These are phyloP conservation scores for Pterocles burchelli DNA, from an alignment of 2,113 vertebrate genomes.

Conservation along the genomic window DNA sequence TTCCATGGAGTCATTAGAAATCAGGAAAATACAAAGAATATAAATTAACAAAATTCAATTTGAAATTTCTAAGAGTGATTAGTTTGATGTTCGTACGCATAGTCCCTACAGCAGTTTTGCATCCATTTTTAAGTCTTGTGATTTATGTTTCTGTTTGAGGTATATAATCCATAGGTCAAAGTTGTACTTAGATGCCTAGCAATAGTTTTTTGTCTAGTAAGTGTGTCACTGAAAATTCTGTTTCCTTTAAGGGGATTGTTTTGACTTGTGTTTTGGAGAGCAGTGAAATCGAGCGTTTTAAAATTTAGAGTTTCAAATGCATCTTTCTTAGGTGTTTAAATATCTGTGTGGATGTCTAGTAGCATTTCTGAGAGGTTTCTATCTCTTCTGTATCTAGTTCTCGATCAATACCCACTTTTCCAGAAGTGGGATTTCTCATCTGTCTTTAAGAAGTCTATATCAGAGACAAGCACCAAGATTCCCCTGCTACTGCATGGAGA, in stretches of 20 bases:
- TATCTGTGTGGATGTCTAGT: not conserved
- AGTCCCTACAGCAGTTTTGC: not conserved
- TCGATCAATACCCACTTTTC: not conserved
- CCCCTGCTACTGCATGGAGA: not conserved
- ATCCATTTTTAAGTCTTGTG: not conserved
- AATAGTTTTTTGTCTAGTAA: not conserved
- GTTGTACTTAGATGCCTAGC: not conserved
- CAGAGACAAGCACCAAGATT: not conserved
- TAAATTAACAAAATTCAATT: not conserved
- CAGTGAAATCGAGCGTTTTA: not conserved
- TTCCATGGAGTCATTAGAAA: not conserved
- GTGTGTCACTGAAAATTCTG: not conserved
- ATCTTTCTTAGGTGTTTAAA: not conserved
- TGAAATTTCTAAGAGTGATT: not conserved
- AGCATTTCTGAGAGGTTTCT: not conserved
- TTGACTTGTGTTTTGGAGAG: not conserved
- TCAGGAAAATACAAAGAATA: not conserved
- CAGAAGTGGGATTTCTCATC: not conserved
- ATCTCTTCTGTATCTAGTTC: not conserved
- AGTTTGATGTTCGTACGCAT: fast-evolving
- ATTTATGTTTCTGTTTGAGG: not conserved
- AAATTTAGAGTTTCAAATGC: not conserved
- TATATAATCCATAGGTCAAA: not conserved
- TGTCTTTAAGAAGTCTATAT: not conserved
- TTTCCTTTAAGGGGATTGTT: not conserved